Percentiles rank a stretch among this genome's conserved stretches.
Conservation (phyloP, 2,113 vertebrate genomes). For the Cricetomys ansorgei region DNA sequence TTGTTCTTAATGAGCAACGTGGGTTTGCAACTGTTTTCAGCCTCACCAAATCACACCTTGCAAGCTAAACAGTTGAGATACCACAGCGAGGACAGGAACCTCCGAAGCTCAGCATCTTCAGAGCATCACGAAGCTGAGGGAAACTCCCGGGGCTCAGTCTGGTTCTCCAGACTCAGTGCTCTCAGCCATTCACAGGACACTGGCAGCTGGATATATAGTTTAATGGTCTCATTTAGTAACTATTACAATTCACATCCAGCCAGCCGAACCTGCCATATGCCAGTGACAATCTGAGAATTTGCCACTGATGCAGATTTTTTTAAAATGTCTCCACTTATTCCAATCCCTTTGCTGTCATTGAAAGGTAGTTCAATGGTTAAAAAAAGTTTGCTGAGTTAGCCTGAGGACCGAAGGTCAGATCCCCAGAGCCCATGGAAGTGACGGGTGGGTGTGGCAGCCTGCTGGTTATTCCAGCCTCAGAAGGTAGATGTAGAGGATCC, state of each 20-base stretch:
- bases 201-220: not conserved
- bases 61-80: not conserved
- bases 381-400: too few relatives aligned
- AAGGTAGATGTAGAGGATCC: not conserved
- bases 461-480: not conserved
- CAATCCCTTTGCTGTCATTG: conserved; percentile 1
- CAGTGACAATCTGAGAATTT: not conserved
- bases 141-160: not conserved
- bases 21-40: not conserved
- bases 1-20: not conserved
- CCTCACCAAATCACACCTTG: not conserved
- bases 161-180: not conserved
- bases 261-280: not conserved
- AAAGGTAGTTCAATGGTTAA: not conserved
- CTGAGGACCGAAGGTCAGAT: not conserved
- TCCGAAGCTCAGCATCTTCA: not conserved
- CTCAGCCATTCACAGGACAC: not conserved
- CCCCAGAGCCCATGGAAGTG: not conserved
- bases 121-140: not conserved
- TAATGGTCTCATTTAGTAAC: not conserved
- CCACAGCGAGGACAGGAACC: not conserved
- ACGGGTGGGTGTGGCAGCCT: not conserved
- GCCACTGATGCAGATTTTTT: not conserved
- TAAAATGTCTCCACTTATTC: not conserved
- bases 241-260: not conserved